Conservation (phyloP, 2,113 vertebrate species). For the Struthidea cinerea region DNA sequence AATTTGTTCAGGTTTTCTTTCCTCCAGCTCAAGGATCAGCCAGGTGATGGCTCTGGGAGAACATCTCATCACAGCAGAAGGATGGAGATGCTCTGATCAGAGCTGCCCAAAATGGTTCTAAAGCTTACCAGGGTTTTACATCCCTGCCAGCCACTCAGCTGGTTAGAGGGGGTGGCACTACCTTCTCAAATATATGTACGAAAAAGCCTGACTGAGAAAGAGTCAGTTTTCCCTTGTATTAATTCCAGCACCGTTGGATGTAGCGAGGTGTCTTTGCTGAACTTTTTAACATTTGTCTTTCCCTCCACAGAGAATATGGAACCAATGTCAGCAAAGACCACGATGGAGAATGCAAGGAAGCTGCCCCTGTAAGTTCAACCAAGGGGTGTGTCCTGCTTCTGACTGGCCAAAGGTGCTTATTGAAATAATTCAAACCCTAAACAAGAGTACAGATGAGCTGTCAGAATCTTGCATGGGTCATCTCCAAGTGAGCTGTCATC, state of each 20-base stretch:
- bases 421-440: not conserved
- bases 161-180: not conserved
- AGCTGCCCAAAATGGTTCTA: not conserved
- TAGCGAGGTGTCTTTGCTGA: not conserved
- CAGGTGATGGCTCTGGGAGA: not conserved
- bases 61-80: not conserved
- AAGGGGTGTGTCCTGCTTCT: not conserved
- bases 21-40: not conserved
- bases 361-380: conserved; percentile 24
- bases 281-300: not conserved
- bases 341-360: conserved; percentile 26
- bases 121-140: not conserved
- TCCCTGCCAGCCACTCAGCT: not conserved
- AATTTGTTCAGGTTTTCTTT: not conserved
- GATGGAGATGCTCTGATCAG: not conserved
- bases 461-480: not conserved
- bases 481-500: not conserved
- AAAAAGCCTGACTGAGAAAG: not conserved
- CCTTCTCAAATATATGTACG: not conserved
- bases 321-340: conserved; percentile 44
- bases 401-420: not conserved
- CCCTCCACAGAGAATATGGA: conserved; percentile 33
- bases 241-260: not conserved
- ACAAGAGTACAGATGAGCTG: not conserved
- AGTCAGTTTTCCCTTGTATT: not conserved